These are phyloP conservation scores for Antechinus stuartii DNA, from an alignment of 2,113 vertebrate genomes.

Conservation along the genomic window DNA sequence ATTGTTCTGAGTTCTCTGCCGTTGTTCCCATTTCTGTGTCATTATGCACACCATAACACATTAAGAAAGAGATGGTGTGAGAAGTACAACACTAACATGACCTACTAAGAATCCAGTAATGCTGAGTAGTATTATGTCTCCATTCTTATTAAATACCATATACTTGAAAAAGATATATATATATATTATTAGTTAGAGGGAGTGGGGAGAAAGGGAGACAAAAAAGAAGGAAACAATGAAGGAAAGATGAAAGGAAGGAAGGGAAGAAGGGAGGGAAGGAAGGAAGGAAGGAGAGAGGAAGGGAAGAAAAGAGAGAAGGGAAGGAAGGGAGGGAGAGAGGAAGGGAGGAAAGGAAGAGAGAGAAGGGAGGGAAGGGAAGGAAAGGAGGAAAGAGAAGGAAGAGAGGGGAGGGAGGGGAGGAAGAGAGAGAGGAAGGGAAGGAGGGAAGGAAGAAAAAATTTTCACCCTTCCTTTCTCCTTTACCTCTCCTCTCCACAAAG, in stretches of 20 bases:
- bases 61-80: constrained; percentile 22
- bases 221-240: not conserved
- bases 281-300: not conserved
- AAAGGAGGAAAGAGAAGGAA: no score
- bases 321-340: not conserved
- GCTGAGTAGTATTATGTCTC: not conserved
- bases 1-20: not conserved
- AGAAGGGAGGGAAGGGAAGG: no score
- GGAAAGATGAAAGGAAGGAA: no score
- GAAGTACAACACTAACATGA: not conserved
- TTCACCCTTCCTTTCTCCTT: no score
- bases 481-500: no score
- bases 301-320: not conserved
- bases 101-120: not conserved
- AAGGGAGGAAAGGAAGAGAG: no score
- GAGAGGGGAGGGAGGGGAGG: no score
- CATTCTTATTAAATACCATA: constrained; percentile 19
- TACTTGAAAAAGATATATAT: not conserved
- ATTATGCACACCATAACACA: not conserved
- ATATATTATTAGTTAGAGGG: not conserved
- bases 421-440: no score
- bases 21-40: not conserved
- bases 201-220: not conserved
- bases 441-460: no score
- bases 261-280: not conserved